Evolutionary conservation across 64 coral and sea anemone species (phyloP), one percentile per base, ranked within the genome.

Genomic region (Pocillopora verrucosa): DNA sequence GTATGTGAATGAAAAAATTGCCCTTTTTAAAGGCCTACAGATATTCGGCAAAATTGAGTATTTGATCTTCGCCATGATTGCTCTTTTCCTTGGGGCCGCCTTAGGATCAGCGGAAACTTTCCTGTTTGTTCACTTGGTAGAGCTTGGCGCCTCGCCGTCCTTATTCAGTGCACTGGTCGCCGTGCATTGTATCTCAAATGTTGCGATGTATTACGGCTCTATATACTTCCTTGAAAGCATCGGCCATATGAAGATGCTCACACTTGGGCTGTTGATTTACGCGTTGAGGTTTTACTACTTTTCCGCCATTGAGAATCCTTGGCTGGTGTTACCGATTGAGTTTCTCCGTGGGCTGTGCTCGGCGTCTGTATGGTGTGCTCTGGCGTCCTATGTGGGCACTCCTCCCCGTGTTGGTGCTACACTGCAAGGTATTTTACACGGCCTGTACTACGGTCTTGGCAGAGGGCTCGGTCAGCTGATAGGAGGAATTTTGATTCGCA

Each of bases 361-460:
- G 7, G 94, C 97, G 15, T 78, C 89, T 7, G 89, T 93, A 0
- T 99, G 97, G 97, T 88, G 90, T 24, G 84, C 80, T 13, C 88
- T 99, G 14, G 97, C 84, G 5, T 89, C 93, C 5, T 99, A 95
- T 17, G 97, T 99, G 16, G 97, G 91, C 10, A 90, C 88, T 19
- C 97, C 97, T 5, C 97, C 97, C 19, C 90, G 88, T 12, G 78
- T 99, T 19, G 97, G 97, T 10, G 97, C 97, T n/a, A 99, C 97
- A 15, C 73, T 99, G 1, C 97, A 99, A 60, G 97, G 97, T 26
- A 93, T 99, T 15, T 76, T 99, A 3, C 97, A 99, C 72, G 94
- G 90, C 0, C 34, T 99, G 1, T 93, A 99, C 72, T 93, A 77
- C 37, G 97, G 97, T 37, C 74, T 99, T 62, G 97, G 97, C 6